Conservation (phyloP, 2,888 invertebrate genomes). For the Chrysolina oricalcia region DNA sequence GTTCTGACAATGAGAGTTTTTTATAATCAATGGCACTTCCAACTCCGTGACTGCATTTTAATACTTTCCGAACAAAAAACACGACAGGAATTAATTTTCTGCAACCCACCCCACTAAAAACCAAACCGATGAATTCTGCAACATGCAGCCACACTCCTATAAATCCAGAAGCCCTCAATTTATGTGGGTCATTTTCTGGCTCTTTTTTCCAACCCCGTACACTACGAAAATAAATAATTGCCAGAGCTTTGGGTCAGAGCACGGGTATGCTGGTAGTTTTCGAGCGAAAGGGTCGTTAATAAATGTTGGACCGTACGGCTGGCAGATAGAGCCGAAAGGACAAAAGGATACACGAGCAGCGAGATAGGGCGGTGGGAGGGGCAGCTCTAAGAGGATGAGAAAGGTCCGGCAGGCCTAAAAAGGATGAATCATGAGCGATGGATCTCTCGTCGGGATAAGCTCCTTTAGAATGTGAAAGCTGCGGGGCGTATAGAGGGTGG, state of each 20-base stretch:
- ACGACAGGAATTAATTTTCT: too few species aligned
- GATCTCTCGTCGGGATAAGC: constrained; percentile 67
- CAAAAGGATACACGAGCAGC: constrained; percentile 52
- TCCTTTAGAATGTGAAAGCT: constrained; percentile 58
- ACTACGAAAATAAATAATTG: constrained; percentile 30
- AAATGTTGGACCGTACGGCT: constrained; percentile 51
- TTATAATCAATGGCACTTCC: too few species aligned
- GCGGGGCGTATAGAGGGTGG: constrained; percentile 1
- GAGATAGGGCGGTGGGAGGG: constrained; percentile 53
- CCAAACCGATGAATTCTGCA: constrained; percentile 7
- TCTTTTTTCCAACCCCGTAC: constrained; percentile 21
- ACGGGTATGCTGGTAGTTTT: constrained; percentile 48
- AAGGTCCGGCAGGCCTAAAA: constrained; percentile 66
- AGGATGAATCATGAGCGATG: constrained; percentile 70
- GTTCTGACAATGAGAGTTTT: too few species aligned
- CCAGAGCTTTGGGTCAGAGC: constrained; percentile 45
- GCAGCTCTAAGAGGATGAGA: constrained; percentile 61
- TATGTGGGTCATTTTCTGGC: constrained; percentile 8
- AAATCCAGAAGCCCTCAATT: constrained; percentile 9
- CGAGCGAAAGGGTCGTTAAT: constrained; percentile 53
- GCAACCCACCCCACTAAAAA: neutral
- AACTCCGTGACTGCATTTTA: too few species aligned
- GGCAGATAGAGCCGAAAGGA: constrained; percentile 49
- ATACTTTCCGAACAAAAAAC: too few species aligned
- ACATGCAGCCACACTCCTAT: constrained; percentile 3